Conservation (phyloP, 2,113 vertebrate genomes). For the Anoplopoma fimbria region DNA sequence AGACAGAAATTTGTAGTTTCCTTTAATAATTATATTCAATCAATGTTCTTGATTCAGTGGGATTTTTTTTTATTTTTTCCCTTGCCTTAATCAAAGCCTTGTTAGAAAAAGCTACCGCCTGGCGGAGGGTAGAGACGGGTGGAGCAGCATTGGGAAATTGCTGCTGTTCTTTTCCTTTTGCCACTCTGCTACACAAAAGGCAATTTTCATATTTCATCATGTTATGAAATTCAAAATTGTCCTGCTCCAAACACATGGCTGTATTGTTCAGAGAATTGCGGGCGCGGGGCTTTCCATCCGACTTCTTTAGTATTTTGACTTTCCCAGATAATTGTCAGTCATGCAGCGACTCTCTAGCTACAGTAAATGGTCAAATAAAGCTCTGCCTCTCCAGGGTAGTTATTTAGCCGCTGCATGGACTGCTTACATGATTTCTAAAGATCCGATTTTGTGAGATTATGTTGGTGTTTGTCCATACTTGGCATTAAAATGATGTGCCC, state of each 20-base stretch:
- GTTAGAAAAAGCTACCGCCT: constrained; percentile 32
- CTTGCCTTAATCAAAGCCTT: constrained; percentile 64
- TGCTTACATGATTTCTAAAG: constrained; percentile 52
- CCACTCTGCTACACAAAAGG: constrained; percentile 61
- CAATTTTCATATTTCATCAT: constrained; percentile 67
- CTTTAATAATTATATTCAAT: constrained; percentile 61
- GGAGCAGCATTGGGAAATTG: constrained; percentile 39
- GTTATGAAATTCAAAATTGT: constrained; percentile 64
- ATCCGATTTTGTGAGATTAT: constrained; percentile 68
- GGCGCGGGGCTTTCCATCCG: constrained; percentile 52
- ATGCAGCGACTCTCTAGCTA: constrained; percentile 56
- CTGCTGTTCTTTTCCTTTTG: constrained; percentile 23
- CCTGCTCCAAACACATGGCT: constrained; percentile 53
- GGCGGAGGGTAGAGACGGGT: constrained; percentile 23
- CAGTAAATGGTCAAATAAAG: constrained; percentile 64
- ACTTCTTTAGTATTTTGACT: constrained; percentile 60
- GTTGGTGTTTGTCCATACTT: constrained; percentile 59
- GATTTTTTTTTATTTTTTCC: constrained; percentile 11
- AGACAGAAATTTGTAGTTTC: constrained; percentile 51
- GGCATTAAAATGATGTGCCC: constrained; percentile 37
- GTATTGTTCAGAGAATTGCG: constrained; percentile 58
- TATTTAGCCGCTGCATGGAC: constrained; percentile 48
- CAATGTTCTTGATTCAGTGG: constrained; percentile 41
- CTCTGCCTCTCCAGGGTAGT: constrained; percentile 53
- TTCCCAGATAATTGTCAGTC: constrained; percentile 64